A percentile compares a stretch with the other conserved stretches of the same genome.
These are phyloP conservation scores for Phalacrocorax carbo DNA, from an alignment of 2,113 vertebrate species.

Conservation along the genomic window DNA sequence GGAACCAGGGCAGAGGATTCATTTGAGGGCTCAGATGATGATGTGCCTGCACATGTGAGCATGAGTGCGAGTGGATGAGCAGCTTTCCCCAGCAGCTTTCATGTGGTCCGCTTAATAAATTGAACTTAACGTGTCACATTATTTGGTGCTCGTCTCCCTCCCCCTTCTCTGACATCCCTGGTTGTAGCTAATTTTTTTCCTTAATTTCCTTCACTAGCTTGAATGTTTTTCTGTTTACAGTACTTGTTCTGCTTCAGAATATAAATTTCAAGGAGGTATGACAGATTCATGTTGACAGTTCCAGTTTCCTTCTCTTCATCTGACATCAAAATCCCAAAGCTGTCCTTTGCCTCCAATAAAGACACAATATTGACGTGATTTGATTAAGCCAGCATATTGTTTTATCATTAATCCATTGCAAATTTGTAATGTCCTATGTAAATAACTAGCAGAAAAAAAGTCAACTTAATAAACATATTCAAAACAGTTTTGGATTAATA, in stretches of 20 bases:
- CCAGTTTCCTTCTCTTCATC: neutral
- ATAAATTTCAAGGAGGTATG: neutral
- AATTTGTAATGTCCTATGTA: neutral
- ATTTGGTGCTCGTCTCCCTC: neutral
- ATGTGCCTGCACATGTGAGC: neutral
- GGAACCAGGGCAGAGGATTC: neutral
- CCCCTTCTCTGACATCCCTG: neutral
- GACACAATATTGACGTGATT: neutral
- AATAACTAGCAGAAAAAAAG: neutral
- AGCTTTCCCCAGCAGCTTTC: neutral
- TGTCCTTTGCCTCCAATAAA: neutral
- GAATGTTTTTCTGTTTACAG: neutral
- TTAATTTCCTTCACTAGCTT: neutral
- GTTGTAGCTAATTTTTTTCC: neutral
- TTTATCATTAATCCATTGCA: neutral
- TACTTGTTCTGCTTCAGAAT: neutral
- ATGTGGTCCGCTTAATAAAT: neutral
- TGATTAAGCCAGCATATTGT: neutral
- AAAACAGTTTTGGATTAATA: neutral
- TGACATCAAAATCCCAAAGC: neutral
- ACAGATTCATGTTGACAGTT: neutral
- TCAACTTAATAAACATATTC: neutral
- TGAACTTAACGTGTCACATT: neutral
- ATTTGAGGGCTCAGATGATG: neutral
- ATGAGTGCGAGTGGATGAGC: neutral